Conservation (phyloP, 2,888 invertebrate species). For the Carpatolechia fugitivella region DNA sequence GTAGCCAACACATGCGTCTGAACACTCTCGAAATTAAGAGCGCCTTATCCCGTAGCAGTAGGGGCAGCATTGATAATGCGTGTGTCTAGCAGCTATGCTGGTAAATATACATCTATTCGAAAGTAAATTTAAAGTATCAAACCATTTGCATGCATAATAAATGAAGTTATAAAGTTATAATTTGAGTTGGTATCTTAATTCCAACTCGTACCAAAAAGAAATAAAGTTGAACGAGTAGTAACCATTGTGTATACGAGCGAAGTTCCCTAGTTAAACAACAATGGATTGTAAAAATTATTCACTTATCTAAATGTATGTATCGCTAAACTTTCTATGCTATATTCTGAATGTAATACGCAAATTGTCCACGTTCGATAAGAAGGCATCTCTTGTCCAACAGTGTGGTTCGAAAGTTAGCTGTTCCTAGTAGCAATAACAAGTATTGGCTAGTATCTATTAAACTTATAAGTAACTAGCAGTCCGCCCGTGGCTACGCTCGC, state of each 20-base stretch:
- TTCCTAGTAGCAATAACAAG: neutral
- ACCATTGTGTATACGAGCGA: conserved; percentile 3
- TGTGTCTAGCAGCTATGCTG: too few species aligned
- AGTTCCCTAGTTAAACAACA: conserved; percentile 5
- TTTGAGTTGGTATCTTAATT: too few species aligned
- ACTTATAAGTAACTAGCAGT: too few species aligned
- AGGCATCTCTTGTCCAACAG: conserved; percentile 9
- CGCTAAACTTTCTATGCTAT: conserved; percentile 11
- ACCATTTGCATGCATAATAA: too few species aligned
- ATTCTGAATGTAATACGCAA: conserved; percentile 7
- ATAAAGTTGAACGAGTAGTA: neutral
- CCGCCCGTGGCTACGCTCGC: too few species aligned
- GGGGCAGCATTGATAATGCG: too few species aligned
- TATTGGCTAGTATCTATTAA: neutral
- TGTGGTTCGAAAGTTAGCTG: neutral
- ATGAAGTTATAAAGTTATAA: neutral
- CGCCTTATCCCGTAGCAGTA: too few species aligned
- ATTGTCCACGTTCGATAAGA: conserved; percentile 24
- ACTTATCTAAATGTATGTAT: conserved; percentile 14
- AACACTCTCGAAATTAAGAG: too few species aligned
- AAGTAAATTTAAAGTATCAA: too few species aligned
- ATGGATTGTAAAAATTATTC: conserved; percentile 6
- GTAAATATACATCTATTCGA: too few species aligned
- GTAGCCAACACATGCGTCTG: too few species aligned
- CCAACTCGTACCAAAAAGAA: neutral